Base-by-base conservation (phyloP, 1,140 invertebrate species). In the Anagrus nilaparvatae region DNA sequence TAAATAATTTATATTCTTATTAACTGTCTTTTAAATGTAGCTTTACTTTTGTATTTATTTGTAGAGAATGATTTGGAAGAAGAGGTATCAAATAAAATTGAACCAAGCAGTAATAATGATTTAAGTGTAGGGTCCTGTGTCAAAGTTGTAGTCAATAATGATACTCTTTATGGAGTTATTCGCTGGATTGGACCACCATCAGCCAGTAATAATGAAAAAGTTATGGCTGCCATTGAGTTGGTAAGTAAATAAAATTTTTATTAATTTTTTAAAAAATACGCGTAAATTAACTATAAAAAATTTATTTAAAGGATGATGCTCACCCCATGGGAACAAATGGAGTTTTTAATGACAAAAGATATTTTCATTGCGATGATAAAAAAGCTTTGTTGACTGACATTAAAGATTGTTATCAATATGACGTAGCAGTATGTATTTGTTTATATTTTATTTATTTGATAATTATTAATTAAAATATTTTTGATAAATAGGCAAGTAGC, bases 351-450 rank as follows among this genome's bases (percentile, higher is more conserved):
- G 79, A 81, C 5, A 58, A 72, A 32, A 72, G 78, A 30, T 78
- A 81, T 58, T 89, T 90, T 60, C 58, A 72, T 12, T 88, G 85
- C 67, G 70, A 72, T 14, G 70, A 75, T 25, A 74, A 77, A 8
- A 78, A 80, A 59, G 85, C 79, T 24, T 65, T 87, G 36, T 93
- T 91, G 65, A 81, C 87, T 17, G 76, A 79, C 18, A 64, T 88
- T 10, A 73, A 77, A 51, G 75, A 84, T 53, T 90, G 87, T 56
- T 72, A 78, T 18, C 78, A 78, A 53, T 87, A 89, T 65, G 77
- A 81, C 34, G 69, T 84, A 20, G 88, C 74, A 6, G 82, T 86
- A 58, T 63, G 67, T 27, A 49, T 39, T 9, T 40, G 16, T 28
- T 31, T 43, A 27, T 44, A 18, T 42, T 49, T 25, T 38, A 32